A percentile compares a stretch with the other conserved stretches of the same genome.
phyloP scores from a whole-genome alignment of 35 echinoderm and acorn worm genomes.

The Ptychodera flava region DNA sequence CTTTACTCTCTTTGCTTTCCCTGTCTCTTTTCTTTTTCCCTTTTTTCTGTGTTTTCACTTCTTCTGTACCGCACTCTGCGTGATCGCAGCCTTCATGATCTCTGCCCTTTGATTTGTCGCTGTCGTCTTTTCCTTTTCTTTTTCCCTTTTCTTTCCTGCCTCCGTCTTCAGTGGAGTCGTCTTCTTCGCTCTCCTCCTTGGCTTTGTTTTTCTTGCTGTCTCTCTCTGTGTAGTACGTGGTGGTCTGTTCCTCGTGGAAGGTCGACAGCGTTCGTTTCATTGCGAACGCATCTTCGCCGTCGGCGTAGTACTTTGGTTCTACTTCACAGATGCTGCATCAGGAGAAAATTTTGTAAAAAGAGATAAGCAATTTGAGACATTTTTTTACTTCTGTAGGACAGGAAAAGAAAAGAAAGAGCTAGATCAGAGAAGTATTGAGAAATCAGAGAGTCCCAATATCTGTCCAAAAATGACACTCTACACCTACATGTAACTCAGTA shows the following conservation, averaged over 20 bases:
- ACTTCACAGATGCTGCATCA: conserved; percentile 81
- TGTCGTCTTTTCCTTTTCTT: background rate
- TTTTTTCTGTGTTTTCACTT: background rate
- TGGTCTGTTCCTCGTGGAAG: conserved; percentile 28
- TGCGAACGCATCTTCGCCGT: conserved; percentile 94
- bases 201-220: background rate
- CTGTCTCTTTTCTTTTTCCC: background rate
- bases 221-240: background rate
- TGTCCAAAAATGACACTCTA: no score
- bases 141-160: no score
- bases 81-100: background rate
- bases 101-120: background rate
- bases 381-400: no score
- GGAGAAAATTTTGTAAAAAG: no score
- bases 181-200: background rate
- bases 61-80: background rate
- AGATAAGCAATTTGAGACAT: no score
- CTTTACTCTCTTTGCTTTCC: background rate
- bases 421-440: no score
- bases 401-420: no score
- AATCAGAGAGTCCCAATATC: no score
- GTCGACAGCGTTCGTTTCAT: conserved; percentile 73
- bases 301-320: conserved; percentile 99
- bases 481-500: no score
- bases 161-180: background rate